phyloP scores from a whole-genome alignment of 2,797 vertebrate species.

The Myotis findleyi region DNA sequence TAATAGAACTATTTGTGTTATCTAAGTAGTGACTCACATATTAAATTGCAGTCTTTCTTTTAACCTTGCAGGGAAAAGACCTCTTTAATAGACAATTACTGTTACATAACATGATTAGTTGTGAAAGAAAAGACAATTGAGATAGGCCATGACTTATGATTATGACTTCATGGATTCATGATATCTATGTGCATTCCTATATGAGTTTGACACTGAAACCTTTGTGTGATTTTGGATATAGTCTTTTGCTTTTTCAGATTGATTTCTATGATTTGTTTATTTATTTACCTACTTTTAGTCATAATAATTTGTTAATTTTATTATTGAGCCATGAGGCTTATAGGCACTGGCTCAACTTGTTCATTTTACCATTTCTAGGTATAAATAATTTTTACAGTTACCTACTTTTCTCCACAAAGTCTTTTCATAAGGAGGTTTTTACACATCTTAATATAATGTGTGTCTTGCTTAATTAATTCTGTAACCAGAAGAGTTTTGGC shows the following conservation, averaged over 20 bases:
- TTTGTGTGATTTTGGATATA: slow-evolving; percentile 2
- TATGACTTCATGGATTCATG: background rate
- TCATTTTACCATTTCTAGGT: slow-evolving; percentile 26
- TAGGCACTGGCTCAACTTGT: background rate
- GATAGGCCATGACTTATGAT: background rate
- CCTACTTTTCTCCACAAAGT: slow-evolving; percentile 18
- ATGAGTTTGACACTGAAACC: slow-evolving; percentile 15
- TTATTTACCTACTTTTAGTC: slow-evolving; percentile 9
- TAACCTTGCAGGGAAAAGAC: background rate
- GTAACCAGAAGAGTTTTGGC: slow-evolving; percentile 46
- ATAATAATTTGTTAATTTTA: slow-evolving; percentile 52
- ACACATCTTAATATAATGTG: background rate
- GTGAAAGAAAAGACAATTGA: background rate
- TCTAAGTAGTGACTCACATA: background rate
- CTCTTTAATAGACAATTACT: background rate
- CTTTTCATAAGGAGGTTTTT: slow-evolving; percentile 11
- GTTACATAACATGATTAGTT: background rate
- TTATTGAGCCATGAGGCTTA: slow-evolving; percentile 10
- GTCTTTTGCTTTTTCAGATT: slow-evolving; percentile 8
- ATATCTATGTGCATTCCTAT: background rate
- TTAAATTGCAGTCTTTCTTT: slow-evolving; percentile 59
- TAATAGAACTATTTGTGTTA: slow-evolving; percentile 20
- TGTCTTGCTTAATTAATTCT: slow-evolving; percentile 50
- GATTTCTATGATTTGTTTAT: background rate
- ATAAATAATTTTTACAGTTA: slow-evolving; percentile 14